Percentiles rank a stretch among this genome's conserved stretches.
Evolutionary conservation across 2,888 invertebrate genomes (phyloP).

Genomic region (Neelides folsomi): DNA sequence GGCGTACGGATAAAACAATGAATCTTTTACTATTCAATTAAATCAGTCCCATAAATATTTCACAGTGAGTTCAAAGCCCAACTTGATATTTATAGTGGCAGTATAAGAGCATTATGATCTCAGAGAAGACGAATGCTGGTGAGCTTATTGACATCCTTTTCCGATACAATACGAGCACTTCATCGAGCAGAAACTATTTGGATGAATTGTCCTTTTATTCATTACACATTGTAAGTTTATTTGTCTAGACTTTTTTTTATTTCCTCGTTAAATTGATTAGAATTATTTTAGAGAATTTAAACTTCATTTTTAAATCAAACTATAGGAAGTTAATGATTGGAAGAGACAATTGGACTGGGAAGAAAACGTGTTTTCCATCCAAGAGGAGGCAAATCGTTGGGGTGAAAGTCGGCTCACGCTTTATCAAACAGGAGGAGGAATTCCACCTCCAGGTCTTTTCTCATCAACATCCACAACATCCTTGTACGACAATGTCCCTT

Average conservation of each 20-base stretch:
- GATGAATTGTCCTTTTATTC: constrained; percentile 14
- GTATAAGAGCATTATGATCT: constrained; percentile 80
- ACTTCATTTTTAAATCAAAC: background rate
- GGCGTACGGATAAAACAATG: constrained; percentile 40
- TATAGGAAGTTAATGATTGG: constrained; percentile 17
- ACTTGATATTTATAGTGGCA: constrained; percentile 49
- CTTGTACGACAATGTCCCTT: constrained; percentile 17
- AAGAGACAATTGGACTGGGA: constrained; percentile 17
- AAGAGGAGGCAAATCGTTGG: constrained; percentile 10
- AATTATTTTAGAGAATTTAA: no score
- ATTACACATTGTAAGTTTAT: constrained; percentile 16
- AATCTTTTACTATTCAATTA: background rate
- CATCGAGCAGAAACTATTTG: background rate
- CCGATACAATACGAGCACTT: constrained; percentile 45
- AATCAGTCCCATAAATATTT: constrained; percentile 2
- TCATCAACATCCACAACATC: constrained; percentile 11
- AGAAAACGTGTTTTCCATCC: constrained; percentile 11
- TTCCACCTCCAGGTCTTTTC: constrained; percentile 5
- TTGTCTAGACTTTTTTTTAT: no score
- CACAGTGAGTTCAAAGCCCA: background rate
- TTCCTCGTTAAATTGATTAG: no score
- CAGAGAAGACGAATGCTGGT: constrained; percentile 75
- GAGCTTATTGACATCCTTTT: constrained; percentile 71
- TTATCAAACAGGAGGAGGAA: constrained; percentile 1
- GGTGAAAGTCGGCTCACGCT: constrained; percentile 7